Percentiles rank a stretch among this genome's conserved stretches.
phyloP scores from a whole-genome alignment of 2,797 vertebrate genomes.

The Carcharodon carcharias region DNA sequence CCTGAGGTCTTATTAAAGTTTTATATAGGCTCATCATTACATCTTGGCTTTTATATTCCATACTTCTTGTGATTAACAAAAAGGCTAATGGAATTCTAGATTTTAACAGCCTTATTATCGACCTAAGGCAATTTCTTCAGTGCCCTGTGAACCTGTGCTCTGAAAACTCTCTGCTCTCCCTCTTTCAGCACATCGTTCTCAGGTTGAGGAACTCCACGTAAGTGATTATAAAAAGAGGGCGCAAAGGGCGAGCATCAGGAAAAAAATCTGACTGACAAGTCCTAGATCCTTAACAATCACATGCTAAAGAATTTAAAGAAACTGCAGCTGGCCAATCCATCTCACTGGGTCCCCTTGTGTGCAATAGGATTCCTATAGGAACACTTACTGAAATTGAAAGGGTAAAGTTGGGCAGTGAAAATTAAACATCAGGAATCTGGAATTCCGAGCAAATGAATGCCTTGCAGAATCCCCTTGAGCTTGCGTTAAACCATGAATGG shows the following conservation, averaged over 20 bases:
- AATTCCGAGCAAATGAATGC: not conserved
- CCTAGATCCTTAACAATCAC: conserved; percentile 17
- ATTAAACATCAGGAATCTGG: not conserved
- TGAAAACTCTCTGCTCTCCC: not conserved
- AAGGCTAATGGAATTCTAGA: not conserved
- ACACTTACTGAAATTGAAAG: not conserved
- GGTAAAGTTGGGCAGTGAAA: not conserved
- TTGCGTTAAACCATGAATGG: not conserved
- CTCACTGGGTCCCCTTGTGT: not conserved
- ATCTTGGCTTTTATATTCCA: not conserved
- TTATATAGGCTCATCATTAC: too few relatives aligned
- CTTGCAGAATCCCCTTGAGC: not conserved
- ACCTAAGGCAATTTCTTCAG: not conserved
- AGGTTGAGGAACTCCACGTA: not conserved
- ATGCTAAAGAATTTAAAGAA: conserved; percentile 16
- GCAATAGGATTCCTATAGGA: not conserved
- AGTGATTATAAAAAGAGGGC: not conserved
- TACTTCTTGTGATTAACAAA: not conserved
- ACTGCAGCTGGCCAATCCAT: not conserved
- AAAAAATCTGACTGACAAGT: conserved; percentile 11
- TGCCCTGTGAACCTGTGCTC: too few relatives aligned
- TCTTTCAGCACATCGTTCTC: not conserved
- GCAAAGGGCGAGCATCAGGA: not conserved
- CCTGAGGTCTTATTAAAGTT: not conserved
- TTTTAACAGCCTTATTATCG: not conserved